Conservation (phyloP, 2,113 vertebrate genomes). For the Plecturocebus donacophilus region DNA sequence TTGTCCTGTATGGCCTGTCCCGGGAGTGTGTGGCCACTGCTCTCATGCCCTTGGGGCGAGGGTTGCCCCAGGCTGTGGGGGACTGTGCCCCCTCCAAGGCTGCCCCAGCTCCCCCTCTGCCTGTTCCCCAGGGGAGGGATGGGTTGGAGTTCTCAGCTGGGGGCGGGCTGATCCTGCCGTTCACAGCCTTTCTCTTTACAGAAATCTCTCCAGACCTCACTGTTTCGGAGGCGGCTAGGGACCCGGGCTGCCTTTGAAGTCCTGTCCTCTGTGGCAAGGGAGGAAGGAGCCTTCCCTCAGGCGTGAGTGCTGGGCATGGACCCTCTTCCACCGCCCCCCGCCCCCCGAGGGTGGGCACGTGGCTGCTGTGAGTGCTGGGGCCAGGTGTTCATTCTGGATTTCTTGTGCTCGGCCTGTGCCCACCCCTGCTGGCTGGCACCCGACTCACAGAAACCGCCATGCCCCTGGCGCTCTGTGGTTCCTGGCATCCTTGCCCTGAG, state of each 20-base stretch:
- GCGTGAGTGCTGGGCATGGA: constrained; percentile 68
- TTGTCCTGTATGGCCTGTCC: too few species aligned
- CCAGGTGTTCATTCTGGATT: not conserved
- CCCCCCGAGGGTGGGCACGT: not conserved
- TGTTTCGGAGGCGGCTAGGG: constrained; percentile 93
- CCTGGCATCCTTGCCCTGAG: fast-evolving
- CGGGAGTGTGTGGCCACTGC: not conserved
- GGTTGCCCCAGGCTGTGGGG: not conserved
- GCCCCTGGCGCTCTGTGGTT: too few species aligned
- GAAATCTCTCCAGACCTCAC: constrained; percentile 95
- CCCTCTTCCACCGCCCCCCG: too few species aligned
- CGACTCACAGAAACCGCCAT: fast-evolving
- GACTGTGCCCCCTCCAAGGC: not conserved
- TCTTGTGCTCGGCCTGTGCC: fast-evolving
- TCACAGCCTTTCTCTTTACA: constrained; percentile 63
- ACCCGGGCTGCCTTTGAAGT: constrained; percentile 95
- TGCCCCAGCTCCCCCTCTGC: not conserved
- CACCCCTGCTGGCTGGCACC: not conserved
- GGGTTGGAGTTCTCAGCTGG: not conserved
- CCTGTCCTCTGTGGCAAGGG: constrained; percentile 82
- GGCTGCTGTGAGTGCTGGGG: not conserved
- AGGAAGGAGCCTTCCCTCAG: not conserved
- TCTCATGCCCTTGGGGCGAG: fast-evolving
- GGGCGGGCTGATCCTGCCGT: fast-evolving
- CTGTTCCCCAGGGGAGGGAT: fast-evolving